Conservation (phyloP, 53 echinoderm and acorn worm genomes). For the Antedon mediterranea region DNA sequence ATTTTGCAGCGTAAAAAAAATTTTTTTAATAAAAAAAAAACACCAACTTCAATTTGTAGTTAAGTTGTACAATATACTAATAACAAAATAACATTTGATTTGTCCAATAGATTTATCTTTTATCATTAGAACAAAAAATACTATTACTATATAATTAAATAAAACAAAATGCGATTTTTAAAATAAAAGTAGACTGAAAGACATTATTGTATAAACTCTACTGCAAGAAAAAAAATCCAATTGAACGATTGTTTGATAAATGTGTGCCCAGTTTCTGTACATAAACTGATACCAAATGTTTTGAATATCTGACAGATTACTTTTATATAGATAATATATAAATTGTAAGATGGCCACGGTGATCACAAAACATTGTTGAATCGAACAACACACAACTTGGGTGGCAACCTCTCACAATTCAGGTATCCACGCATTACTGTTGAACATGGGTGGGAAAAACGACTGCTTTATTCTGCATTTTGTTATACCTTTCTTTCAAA, state of each 20-base stretch:
- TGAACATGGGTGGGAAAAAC: neutral
- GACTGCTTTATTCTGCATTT: no score
- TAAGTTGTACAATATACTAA: no score
- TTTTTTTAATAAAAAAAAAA: no score
- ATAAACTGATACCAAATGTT: neutral
- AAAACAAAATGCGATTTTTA: neutral
- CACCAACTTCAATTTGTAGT: no score
- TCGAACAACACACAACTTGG: neutral
- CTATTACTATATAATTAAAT: neutral
- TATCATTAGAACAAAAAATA: no score
- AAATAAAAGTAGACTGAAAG: neutral
- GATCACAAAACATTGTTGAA: neutral
- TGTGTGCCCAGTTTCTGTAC: neutral
- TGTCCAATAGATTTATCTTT: no score
- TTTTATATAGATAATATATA: neutral
- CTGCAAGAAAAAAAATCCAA: neutral
- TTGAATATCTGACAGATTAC: neutral
- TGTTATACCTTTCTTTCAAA: neutral
- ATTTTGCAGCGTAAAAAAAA: no score
- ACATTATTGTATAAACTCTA: neutral
- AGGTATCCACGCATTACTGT: neutral
- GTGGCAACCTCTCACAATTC: no score
- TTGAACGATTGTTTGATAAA: neutral
- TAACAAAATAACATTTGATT: no score
- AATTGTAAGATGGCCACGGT: neutral